These are phyloP conservation scores for Piaya cayana DNA, from an alignment of 2,113 vertebrate species.

Conservation along the genomic window DNA sequence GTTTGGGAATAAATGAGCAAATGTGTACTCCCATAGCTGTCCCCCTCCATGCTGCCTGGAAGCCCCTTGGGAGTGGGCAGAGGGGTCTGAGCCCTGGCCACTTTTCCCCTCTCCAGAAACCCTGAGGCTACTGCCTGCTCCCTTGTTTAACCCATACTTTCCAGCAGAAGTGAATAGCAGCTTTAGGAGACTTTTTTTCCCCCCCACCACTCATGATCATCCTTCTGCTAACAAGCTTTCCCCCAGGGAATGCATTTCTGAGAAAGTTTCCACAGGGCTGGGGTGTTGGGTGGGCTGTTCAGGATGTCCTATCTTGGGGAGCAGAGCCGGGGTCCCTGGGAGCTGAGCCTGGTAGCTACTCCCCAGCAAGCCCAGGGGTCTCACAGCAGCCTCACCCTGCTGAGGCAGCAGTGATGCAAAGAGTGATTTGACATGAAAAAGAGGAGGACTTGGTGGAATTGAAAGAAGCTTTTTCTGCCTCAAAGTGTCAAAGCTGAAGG, in stretches of 20 bases:
- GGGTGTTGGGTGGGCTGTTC: fast-evolving
- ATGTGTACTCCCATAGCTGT: fast-evolving
- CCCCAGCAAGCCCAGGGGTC: background rate
- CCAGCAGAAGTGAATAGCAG: background rate
- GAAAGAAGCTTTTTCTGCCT: background rate
- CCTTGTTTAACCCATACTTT: background rate
- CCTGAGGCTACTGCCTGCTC: fast-evolving
- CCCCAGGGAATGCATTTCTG: too few relatives aligned
- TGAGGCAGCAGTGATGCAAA: fast-evolving
- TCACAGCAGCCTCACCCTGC: background rate
- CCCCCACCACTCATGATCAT: too few relatives aligned
- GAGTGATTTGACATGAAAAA: background rate
- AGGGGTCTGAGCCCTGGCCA: fast-evolving
- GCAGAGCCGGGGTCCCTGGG: fast-evolving
- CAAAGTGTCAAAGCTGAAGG: background rate
- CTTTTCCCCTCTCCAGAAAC: background rate
- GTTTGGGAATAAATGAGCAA: too few relatives aligned
- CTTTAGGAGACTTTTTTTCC: background rate
- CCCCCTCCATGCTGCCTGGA: fast-evolving
- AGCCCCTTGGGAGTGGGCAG: fast-evolving
- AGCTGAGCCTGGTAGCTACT: fast-evolving
- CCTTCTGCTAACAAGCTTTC: background rate
- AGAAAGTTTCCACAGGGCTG: background rate
- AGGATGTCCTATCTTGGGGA: fast-evolving
- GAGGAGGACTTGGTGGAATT: background rate